phyloP scores from a whole-genome alignment of 2,113 vertebrate genomes.

The Nettapus auritus region DNA sequence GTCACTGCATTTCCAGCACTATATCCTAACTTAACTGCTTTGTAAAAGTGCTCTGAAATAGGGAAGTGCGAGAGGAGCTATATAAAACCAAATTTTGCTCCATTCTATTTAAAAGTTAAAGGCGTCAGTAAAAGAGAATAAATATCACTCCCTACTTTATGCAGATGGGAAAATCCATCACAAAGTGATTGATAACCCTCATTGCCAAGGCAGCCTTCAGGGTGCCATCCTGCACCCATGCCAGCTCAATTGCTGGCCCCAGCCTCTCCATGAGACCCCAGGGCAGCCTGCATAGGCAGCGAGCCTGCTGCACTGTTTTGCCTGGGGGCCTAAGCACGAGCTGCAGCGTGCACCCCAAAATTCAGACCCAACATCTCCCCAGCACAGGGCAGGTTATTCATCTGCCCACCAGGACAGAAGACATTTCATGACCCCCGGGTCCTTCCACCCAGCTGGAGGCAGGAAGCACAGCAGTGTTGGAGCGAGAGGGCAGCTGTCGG shows the following conservation, averaged over 20 bases:
- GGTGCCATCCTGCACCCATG: not conserved
- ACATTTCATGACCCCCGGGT: not conserved
- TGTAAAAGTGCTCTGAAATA: not conserved
- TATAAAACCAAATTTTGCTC: not conserved
- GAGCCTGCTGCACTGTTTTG: not conserved
- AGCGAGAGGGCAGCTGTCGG: not conserved
- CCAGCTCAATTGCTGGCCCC: not conserved
- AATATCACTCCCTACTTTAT: not conserved
- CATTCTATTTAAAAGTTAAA: slow-evolving; percentile 8
- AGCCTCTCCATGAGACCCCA: not conserved
- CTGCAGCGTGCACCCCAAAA: not conserved
- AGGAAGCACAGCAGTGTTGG: not conserved
- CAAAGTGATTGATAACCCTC: not conserved
- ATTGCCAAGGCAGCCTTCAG: not conserved
- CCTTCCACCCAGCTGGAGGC: not conserved
- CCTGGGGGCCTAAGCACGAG: fast-evolving
- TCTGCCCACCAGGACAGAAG: not conserved
- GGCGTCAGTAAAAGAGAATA: not conserved
- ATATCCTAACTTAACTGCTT: not conserved
- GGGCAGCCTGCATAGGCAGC: not conserved
- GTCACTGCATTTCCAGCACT: not conserved
- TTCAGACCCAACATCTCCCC: not conserved
- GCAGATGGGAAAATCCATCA: not conserved
- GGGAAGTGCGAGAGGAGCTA: not conserved
- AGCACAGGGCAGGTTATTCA: not conserved